phyloP scores from a whole-genome alignment of 30 jellyfish, hydroid and myxozoan genomes.

The Clytia hemisphaerica region DNA sequence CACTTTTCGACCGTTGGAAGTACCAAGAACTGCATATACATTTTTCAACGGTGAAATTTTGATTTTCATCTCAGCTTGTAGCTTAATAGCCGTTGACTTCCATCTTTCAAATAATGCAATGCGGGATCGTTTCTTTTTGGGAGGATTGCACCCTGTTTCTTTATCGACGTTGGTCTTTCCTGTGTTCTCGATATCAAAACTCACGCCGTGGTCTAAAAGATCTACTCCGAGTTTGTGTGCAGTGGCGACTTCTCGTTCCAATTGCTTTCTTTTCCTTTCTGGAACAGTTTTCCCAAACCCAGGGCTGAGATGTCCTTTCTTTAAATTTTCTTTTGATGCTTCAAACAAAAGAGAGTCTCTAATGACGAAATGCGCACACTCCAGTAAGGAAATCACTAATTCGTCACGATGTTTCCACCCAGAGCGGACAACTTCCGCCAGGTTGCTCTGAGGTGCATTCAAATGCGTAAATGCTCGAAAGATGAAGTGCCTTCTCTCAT shows the following conservation, averaged over 20 bases:
- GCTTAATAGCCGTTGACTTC: too few relatives aligned
- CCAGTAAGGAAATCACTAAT: not conserved
- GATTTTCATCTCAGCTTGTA: too few relatives aligned
- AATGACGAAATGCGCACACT: not conserved
- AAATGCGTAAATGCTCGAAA: not conserved
- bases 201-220: not conserved
- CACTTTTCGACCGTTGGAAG: too few relatives aligned
- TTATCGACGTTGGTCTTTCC: not conserved
- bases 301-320: not conserved
- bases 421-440: conserved; percentile 5
- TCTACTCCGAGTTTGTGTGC: not conserved
- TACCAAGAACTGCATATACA: too few relatives aligned
- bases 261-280: not conserved
- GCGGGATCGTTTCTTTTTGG: too few relatives aligned
- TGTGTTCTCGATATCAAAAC: not conserved
- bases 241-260: not conserved
- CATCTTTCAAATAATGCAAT: too few relatives aligned
- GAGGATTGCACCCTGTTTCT: not conserved
- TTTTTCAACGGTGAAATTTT: too few relatives aligned
- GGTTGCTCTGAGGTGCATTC: conserved; percentile 1
- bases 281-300: not conserved
- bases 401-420: conserved; percentile 1
- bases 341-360: not conserved
- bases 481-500: not conserved
- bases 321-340: not conserved